A percentile compares a stretch with the other conserved stretches of the same genome.
These are phyloP conservation scores for Stenurella melanura DNA, from an alignment of 2,888 invertebrate species.

Conservation along the genomic window DNA sequence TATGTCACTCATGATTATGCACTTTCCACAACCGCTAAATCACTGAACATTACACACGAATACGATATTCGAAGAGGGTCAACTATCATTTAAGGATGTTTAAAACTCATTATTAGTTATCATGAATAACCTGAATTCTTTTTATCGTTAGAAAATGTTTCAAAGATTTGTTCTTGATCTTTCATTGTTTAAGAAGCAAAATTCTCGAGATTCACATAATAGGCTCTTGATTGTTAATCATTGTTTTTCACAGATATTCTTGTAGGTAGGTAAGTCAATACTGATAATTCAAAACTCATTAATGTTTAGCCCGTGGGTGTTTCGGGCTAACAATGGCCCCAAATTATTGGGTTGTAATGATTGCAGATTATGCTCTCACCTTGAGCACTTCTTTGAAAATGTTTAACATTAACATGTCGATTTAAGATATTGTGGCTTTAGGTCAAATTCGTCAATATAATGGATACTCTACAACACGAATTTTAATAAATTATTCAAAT, in stretches of 20 bases:
- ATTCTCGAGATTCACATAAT: background rate
- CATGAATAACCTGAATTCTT: too few relatives aligned
- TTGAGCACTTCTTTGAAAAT: conserved; percentile 38
- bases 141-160: too few relatives aligned
- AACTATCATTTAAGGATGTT: too few relatives aligned
- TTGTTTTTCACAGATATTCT: conserved; percentile 6
- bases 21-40: too few relatives aligned
- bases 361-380: conserved; percentile 34
- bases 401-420: conserved; percentile 8
- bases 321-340: conserved; percentile 21
- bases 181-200: background rate
- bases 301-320: conserved; percentile 9
- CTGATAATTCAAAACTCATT: conserved; percentile 1
- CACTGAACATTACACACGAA: too few relatives aligned
- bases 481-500: conserved; percentile 21
- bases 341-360: conserved; percentile 38
- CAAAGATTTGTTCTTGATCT: too few relatives aligned
- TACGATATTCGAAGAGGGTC: too few relatives aligned
- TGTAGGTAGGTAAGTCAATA: conserved; percentile 3
- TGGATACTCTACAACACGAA: conserved; percentile 13
- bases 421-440: conserved; percentile 22
- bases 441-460: conserved; percentile 17
- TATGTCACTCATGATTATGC: too few relatives aligned
- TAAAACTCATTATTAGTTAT: too few relatives aligned
- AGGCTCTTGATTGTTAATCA: background rate